Percentiles rank a stretch among this genome's conserved stretches.
phyloP scores from a whole-genome alignment of 2,888 invertebrate genomes.

The Apodemia duryi region DNA sequence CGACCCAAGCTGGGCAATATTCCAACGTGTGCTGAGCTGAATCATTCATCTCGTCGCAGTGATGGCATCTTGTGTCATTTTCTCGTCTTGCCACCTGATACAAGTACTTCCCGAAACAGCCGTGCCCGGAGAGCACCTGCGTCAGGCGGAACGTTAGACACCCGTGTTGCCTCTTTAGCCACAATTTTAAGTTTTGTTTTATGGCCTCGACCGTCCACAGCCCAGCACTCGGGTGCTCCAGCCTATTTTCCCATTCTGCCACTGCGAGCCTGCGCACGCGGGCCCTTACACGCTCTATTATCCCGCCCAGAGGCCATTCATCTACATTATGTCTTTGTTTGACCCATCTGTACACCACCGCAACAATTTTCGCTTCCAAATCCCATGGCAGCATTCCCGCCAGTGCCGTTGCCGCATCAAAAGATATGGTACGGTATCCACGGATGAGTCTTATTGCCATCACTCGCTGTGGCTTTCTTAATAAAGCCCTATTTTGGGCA shows the following conservation, averaged over 20 bases:
- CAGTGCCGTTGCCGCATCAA: neutral
- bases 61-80: no score
- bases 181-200: neutral
- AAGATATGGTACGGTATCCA: neutral
- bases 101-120: no score
- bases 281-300: neutral
- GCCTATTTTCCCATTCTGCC: neutral
- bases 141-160: no score
- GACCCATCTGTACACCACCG: no score
- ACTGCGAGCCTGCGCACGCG: neutral
- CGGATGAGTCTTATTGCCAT: neutral
- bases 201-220: neutral
- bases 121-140: no score
- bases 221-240: neutral
- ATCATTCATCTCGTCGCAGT: no score
- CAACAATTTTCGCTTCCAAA: neutral
- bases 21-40: no score
- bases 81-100: no score
- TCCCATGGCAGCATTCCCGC: neutral
- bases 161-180: no score
- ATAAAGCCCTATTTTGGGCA: neutral
- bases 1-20: no score
- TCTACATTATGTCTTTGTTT: no score
- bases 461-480: neutral
- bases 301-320: neutral